Evolutionary conservation across 2,113 vertebrate genomes (phyloP).

Genomic region (Neomonachus schauinslandi): DNA sequence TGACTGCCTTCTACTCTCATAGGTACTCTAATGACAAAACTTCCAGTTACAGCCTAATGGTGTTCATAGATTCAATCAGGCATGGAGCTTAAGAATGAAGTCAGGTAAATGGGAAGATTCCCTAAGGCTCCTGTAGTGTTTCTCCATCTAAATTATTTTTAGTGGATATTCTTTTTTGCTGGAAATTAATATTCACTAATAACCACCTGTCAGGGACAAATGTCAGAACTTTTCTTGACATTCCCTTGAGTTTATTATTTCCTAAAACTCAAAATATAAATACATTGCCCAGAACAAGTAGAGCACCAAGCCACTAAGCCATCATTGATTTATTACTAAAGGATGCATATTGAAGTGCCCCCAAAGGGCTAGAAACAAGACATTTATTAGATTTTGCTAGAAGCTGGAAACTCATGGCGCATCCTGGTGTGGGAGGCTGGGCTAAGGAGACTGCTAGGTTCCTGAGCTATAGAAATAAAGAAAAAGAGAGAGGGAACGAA

Average conservation of each 20-base stretch:
- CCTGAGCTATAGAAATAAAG: background rate
- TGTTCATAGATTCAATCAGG: background rate
- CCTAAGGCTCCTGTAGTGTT: background rate
- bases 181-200: background rate
- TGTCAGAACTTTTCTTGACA: background rate
- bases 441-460: background rate
- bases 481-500: background rate
- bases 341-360: background rate
- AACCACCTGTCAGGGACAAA: background rate
- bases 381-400: background rate
- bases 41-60: background rate
- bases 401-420: background rate
- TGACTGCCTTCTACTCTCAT: background rate
- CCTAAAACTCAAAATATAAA: background rate
- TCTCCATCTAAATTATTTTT: background rate
- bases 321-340: background rate
- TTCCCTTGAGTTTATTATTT: background rate
- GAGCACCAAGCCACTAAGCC: background rate
- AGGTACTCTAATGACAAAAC: background rate
- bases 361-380: background rate
- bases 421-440: background rate
- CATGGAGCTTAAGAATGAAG: background rate
- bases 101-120: background rate
- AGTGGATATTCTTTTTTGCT: background rate
- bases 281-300: background rate